These are phyloP conservation scores for Cantharis flavilabris DNA, from an alignment of 2,888 invertebrate genomes.

Conservation along the genomic window DNA sequence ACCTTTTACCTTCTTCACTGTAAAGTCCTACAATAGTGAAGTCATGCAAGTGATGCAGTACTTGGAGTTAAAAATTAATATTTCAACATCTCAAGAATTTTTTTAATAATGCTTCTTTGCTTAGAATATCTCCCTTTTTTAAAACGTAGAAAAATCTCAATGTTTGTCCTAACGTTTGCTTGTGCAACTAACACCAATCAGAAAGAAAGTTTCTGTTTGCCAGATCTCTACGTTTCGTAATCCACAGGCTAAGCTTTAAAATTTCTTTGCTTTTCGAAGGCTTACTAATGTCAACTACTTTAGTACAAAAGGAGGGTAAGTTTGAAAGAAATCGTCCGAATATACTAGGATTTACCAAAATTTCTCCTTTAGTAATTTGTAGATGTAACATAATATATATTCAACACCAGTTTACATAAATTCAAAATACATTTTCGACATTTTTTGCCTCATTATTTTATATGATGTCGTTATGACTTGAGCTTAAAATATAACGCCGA, in stretches of 20 bases:
- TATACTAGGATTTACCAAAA: conserved; percentile 5
- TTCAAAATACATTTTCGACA: neutral
- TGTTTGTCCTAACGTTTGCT: neutral
- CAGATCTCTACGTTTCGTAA: conserved; percentile 25
- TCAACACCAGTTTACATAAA: neutral
- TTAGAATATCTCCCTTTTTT: neutral
- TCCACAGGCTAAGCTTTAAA: conserved; percentile 22
- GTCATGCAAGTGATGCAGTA: neutral
- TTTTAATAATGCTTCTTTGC: neutral
- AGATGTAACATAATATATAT: neutral
- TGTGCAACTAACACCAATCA: neutral
- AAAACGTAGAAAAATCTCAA: neutral
- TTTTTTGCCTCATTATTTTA: neutral
- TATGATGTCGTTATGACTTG: neutral
- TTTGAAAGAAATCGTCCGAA: conserved; percentile 27
- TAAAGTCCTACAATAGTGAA: neutral
- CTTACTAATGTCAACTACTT: conserved; percentile 25
- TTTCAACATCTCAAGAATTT: neutral
- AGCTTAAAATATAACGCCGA: conserved; percentile 5
- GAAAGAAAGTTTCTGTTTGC: conserved; percentile 22
- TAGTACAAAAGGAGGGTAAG: conserved; percentile 21
- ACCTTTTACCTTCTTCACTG: conserved; percentile 10
- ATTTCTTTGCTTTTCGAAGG: conserved; percentile 27
- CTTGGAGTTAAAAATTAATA: neutral
- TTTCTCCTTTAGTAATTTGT: conserved; percentile 9